Conservation (phyloP, 2,888 invertebrate species). For the Cheilosia variabilis region DNA sequence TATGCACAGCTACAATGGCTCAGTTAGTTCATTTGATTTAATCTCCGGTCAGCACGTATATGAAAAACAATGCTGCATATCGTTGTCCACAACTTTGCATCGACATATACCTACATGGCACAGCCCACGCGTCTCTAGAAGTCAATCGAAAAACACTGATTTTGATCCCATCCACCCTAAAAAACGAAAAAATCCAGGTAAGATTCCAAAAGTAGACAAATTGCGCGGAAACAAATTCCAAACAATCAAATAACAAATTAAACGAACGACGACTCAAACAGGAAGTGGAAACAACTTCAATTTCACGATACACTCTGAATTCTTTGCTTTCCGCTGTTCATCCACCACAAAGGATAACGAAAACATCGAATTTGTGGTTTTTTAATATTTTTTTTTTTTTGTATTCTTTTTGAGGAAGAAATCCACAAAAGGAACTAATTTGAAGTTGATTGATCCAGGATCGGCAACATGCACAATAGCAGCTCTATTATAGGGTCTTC, state of each 20-base stretch:
- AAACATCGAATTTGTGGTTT: slow-evolving; percentile 63
- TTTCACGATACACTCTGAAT: slow-evolving; percentile 28
- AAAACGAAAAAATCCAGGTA: slow-evolving; percentile 33
- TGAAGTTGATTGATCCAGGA: slow-evolving; percentile 69
- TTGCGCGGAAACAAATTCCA: slow-evolving; percentile 5
- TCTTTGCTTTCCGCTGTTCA: slow-evolving; percentile 31
- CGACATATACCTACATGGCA: slow-evolving; percentile 5
- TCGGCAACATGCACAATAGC: slow-evolving; percentile 54
- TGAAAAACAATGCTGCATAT: no score
- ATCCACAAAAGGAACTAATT: slow-evolving; percentile 69
- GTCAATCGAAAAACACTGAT: slow-evolving; percentile 47
- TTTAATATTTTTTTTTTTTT: slow-evolving; percentile 38
- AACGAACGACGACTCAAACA: slow-evolving; percentile 54
- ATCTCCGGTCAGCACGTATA: no score
- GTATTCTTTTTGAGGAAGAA: slow-evolving; percentile 20
- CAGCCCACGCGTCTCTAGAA: slow-evolving; percentile 10
- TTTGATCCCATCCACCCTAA: slow-evolving; percentile 25
- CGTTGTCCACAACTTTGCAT: no score
- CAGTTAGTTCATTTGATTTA: no score
- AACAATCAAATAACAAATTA: slow-evolving; percentile 51
- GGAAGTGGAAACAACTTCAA: slow-evolving; percentile 66
- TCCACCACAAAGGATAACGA: slow-evolving; percentile 27
- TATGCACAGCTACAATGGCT: no score
- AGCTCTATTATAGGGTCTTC: slow-evolving; percentile 32
- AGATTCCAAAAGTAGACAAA: slow-evolving; percentile 19